Percentiles rank a stretch among this genome's conserved stretches.
phyloP scores from a whole-genome alignment of 1,140 invertebrate genomes.

The Drosophila ironensis region DNA sequence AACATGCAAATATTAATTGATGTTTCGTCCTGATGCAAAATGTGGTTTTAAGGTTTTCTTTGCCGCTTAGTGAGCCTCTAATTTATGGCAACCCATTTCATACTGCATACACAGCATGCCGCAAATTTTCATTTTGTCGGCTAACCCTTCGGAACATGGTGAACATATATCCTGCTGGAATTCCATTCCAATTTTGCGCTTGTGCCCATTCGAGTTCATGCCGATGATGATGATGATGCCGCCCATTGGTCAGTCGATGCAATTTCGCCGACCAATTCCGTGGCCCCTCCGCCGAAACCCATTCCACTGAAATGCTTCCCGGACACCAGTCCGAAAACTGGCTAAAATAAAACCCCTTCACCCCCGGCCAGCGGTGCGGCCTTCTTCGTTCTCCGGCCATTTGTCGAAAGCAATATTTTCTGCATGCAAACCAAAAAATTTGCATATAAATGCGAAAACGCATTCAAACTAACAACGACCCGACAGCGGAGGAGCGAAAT shows the following conservation, averaged over 20 bases:
- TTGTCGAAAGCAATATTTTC: slow-evolving; percentile 74
- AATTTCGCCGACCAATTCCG: slow-evolving; percentile 48
- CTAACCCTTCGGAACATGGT: neutral
- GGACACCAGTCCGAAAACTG: slow-evolving; percentile 33
- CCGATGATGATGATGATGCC: slow-evolving; percentile 37
- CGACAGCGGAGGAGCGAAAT: slow-evolving; percentile 35
- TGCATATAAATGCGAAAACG: slow-evolving; percentile 81
- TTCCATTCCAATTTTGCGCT: slow-evolving; percentile 31
- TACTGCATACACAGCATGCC: neutral
- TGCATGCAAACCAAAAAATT: slow-evolving; percentile 78
- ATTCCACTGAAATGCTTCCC: neutral
- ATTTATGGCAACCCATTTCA: neutral
- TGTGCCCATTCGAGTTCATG: slow-evolving; percentile 26
- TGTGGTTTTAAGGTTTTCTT: neutral
- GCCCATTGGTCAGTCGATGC: slow-evolving; percentile 48
- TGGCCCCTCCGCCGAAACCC: slow-evolving; percentile 5
- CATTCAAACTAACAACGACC: slow-evolving; percentile 75
- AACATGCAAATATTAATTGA: neutral
- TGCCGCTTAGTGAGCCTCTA: neutral
- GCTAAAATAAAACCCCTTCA: slow-evolving; percentile 5
- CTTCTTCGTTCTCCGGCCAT: slow-evolving; percentile 33
- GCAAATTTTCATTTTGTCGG: slow-evolving; percentile 13
- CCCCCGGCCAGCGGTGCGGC: neutral
- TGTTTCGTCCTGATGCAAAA: neutral
- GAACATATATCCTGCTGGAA: slow-evolving; percentile 33